These are phyloP conservation scores for Eleutherodactylus coqui DNA, from an alignment of 2,797 vertebrate species.

Conservation along the genomic window DNA sequence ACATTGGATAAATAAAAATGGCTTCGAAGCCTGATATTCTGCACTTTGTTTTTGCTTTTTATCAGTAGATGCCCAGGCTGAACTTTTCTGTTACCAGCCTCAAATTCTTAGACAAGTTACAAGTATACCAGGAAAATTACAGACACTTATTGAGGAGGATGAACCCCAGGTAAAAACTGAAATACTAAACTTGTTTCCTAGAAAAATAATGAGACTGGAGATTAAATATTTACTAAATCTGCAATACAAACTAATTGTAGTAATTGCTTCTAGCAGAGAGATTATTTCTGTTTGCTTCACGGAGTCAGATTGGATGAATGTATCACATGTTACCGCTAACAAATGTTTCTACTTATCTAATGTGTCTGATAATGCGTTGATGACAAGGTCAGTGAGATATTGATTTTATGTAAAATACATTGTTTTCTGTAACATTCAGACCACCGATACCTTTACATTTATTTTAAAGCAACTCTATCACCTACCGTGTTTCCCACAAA, in stretches of 20 bases:
- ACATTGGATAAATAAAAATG: not conserved
- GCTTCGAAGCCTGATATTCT: not conserved
- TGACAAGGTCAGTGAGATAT: not conserved
- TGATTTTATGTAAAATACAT: not conserved
- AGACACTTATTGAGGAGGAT: conserved; percentile 63
- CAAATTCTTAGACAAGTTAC: conserved; percentile 22
- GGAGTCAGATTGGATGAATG: not conserved
- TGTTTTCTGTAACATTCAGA: not conserved
- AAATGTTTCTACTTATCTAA: too few relatives aligned
- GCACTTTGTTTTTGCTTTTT: not conserved
- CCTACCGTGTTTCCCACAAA: too few relatives aligned
- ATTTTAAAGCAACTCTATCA: not conserved
- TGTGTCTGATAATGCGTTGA: not conserved
- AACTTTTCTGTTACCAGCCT: not conserved
- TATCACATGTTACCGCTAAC: not conserved
- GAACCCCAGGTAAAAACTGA: conserved; percentile 54
- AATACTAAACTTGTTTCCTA: not conserved
- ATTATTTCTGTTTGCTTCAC: not conserved
- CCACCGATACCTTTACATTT: not conserved
- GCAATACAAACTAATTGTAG: too few relatives aligned
- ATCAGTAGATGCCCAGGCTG: conserved; percentile 38
- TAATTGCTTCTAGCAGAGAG: not conserved
- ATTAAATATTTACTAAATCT: not conserved
- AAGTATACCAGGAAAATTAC: conserved; percentile 41
- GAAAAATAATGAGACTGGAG: not conserved